phyloP scores from a whole-genome alignment of 1,140 invertebrate genomes.

The Schlechtendalia chinensis region DNA sequence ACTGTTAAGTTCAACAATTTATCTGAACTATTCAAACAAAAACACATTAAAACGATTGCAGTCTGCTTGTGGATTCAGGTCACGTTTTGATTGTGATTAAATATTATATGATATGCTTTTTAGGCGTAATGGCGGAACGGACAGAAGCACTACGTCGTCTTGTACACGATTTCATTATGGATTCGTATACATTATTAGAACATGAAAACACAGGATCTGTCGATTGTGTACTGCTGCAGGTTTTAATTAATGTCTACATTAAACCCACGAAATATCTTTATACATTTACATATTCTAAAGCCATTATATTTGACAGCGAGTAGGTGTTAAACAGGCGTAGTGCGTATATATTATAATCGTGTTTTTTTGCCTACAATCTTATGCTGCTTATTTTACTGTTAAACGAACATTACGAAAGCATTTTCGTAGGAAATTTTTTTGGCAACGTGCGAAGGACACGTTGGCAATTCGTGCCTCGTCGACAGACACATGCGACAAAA shows the following conservation, averaged over 20 bases:
- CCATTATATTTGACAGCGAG: constrained; percentile 8
- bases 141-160: not conserved
- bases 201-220: too few species aligned
- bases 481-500: not conserved
- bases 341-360: not conserved
- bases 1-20: too few species aligned
- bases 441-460: not conserved
- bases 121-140: not conserved
- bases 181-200: too few species aligned
- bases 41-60: too few species aligned
- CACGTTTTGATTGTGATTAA: not conserved
- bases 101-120: not conserved
- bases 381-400: not conserved
- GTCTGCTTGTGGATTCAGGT: not conserved
- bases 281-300: too few species aligned
- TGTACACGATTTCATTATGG: not conserved
- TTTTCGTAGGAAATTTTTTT: not conserved
- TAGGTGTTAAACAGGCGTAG: constrained; percentile 4
- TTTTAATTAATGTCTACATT: constrained; percentile 1
- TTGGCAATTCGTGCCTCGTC: not conserved
- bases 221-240: not conserved
- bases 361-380: not conserved
- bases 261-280: constrained; percentile 8
- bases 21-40: too few species aligned
- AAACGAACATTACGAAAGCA: not conserved